Evolutionary conservation across 2,113 vertebrate genomes (phyloP).

Genomic region (Cyphomyrus discorhynchus): DNA sequence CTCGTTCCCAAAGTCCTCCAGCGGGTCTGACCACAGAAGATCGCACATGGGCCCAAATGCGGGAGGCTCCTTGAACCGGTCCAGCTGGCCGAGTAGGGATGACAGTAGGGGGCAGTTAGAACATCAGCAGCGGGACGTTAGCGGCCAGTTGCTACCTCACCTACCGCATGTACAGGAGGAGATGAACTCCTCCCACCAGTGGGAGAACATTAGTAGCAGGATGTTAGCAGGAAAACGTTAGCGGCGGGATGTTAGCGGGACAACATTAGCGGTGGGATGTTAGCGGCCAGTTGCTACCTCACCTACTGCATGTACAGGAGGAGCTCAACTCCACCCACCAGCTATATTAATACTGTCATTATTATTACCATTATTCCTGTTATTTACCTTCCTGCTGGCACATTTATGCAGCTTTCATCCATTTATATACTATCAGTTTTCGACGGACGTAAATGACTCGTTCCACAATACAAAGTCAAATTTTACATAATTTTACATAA

Average conservation of each 20-base stretch:
- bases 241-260: not conserved
- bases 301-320: too few relatives aligned
- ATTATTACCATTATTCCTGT: not conserved
- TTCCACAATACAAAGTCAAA: not conserved
- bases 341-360: not conserved
- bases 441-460: not conserved
- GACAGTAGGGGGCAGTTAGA: not conserved
- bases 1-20: conserved; percentile 73
- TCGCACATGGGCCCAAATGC: conserved; percentile 75
- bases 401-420: not conserved
- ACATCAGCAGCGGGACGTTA: not conserved
- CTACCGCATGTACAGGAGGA: not conserved
- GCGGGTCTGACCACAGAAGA: conserved; percentile 68
- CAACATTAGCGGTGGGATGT: not conserved
- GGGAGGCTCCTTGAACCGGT: conserved; percentile 72
- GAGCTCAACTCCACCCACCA: not conserved
- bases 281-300: not conserved
- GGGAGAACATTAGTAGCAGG: not conserved
- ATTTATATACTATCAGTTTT: not conserved
- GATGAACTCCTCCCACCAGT: too few relatives aligned
- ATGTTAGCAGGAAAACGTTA: not conserved
- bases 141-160: not conserved
- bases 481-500: not conserved
- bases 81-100: conserved; percentile 46
- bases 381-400: not conserved